These are phyloP conservation scores for Hycleus phaleratus DNA, from an alignment of 1,140 invertebrate species.

Conservation along the genomic window DNA sequence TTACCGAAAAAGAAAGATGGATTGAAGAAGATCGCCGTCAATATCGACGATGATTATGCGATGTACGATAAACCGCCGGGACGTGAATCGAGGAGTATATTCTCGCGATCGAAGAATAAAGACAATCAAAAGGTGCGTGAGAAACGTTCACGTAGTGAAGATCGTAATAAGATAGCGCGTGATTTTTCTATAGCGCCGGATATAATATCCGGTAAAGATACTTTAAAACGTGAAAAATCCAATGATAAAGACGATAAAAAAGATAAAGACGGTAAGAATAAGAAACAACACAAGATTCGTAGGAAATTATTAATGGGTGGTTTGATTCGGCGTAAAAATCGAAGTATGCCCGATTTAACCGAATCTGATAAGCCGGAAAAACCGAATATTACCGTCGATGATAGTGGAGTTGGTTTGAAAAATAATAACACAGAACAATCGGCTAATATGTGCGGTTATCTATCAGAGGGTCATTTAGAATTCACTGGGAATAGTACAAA, in stretches of 20 bases:
- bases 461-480: slow-evolving; percentile 80
- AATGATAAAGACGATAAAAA: slow-evolving; percentile 57
- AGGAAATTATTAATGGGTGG: slow-evolving; percentile 84
- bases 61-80: slow-evolving; percentile 51
- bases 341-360: slow-evolving; percentile 84
- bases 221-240: slow-evolving; percentile 48
- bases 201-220: slow-evolving; percentile 47
- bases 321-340: slow-evolving; percentile 77
- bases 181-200: slow-evolving; percentile 58
- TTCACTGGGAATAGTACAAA: slow-evolving; percentile 60
- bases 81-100: slow-evolving; percentile 57
- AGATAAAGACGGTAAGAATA: slow-evolving; percentile 61
- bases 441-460: slow-evolving; percentile 64
- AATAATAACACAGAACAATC: slow-evolving; percentile 33
- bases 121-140: slow-evolving; percentile 57
- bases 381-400: slow-evolving; percentile 59
- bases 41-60: slow-evolving; percentile 60
- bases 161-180: slow-evolving; percentile 62
- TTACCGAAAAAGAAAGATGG: slow-evolving; percentile 78
- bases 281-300: slow-evolving; percentile 86
- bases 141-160: slow-evolving; percentile 74
- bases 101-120: slow-evolving; percentile 60
- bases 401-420: slow-evolving; percentile 63
- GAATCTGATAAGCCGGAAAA: slow-evolving; percentile 51
- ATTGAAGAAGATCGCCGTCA: slow-evolving; percentile 53